Base-by-base conservation (phyloP, 2,888 invertebrate genomes). In the Tipula lateralis region DNA sequence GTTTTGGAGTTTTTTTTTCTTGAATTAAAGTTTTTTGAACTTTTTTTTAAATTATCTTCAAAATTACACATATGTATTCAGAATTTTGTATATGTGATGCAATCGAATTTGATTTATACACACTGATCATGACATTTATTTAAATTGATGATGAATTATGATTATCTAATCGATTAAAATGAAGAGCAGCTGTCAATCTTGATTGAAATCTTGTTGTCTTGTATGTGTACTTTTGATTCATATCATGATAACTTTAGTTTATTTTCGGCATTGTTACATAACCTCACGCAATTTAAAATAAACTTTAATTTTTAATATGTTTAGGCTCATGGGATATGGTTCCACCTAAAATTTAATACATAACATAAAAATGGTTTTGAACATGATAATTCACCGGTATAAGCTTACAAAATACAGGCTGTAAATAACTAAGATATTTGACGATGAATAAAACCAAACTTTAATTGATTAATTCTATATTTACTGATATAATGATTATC, bases 11-110 rank as follows among this genome's bases (percentile, higher is more conserved):
- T 19, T 66, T 39, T 66, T 66, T 66, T 66, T 66, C 24, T 66
- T 66, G 24, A 66, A 66, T 66, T 66, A 66, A 66, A 66, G 66
- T 66, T 66, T 66, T 66, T 66, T 66, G 66, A 66, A 66, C 66
- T 66, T 19, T 66, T 50, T 66, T 66, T 66, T 66, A 9, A n/a
- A 24, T 24, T 66, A 66, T 66, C 66, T 50, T 5, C 19, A 19
- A 6, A 50, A 19, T n/a, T n/a, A 50, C 16, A 44, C 39, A 16
- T 50, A 16, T n/a, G n/a, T n/a, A 9, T 9, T 39, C n/a, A 66
- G 66, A 24, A 19, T 16, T 16, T 19, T 50, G 50, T 50, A 9
- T 24, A n/a, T 66, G 24, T 66, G 66, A 19, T 66, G 24, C 66
- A 66, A 66, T 24, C 66, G 24, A 66, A 19, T 24, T 12, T 24